These are phyloP conservation scores for Epinotia bilunana DNA, from an alignment of 2,888 invertebrate species.

Conservation along the genomic window DNA sequence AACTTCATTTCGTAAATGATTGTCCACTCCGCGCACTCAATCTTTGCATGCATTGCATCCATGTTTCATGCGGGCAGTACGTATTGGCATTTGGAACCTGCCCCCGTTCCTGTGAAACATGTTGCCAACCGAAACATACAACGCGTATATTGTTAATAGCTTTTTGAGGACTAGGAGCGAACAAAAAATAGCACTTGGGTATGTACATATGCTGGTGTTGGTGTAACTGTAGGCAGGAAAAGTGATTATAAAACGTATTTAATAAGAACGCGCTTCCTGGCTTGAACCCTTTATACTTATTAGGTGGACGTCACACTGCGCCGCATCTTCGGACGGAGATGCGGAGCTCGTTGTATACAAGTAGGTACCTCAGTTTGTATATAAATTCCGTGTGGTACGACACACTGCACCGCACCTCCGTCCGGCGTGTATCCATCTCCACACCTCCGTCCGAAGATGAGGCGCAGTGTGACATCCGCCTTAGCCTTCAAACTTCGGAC, in stretches of 20 bases:
- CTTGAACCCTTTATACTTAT: too few species aligned
- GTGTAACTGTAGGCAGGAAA: neutral
- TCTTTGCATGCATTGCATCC: conserved; percentile 62
- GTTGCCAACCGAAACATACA: conserved; percentile 51
- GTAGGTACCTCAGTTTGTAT: too few species aligned
- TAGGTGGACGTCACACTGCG: too few species aligned
- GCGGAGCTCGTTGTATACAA: too few species aligned
- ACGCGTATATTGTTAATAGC: conserved; percentile 37
- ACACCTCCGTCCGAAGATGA: too few species aligned
- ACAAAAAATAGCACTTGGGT: neutral
- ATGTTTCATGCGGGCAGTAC: conserved; percentile 70
- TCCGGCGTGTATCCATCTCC: too few species aligned
- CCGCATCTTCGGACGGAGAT: too few species aligned
- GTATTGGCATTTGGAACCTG: conserved; percentile 75
- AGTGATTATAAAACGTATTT: neutral
- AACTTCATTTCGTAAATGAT: conserved; percentile 4
- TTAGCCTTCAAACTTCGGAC: too few species aligned
- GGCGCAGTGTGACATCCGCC: too few species aligned
- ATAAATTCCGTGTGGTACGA: too few species aligned
- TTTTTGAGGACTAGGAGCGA: conserved; percentile 16
- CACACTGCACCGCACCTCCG: too few species aligned
- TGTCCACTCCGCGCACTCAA: conserved; percentile 48
- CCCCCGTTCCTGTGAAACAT: conserved; percentile 62
- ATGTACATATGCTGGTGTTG: neutral
- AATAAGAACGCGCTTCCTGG: neutral